Evolutionary conservation across 1,140 invertebrate genomes (phyloP).

Genomic region (Drosophila repleta): DNA sequence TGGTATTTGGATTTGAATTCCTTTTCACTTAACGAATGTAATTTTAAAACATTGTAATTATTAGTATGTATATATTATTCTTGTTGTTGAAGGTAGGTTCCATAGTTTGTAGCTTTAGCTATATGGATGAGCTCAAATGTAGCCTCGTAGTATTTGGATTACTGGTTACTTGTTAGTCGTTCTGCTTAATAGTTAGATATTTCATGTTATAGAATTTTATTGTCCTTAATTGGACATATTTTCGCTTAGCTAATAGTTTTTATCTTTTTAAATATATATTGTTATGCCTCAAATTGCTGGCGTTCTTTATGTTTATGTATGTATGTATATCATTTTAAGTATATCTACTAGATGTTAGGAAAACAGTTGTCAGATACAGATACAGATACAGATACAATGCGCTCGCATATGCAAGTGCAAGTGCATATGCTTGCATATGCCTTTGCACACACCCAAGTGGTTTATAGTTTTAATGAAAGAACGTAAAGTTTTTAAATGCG

Average conservation of each 20-base stretch:
- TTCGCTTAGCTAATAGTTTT: conserved; percentile 70
- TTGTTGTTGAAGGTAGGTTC: conserved; percentile 37
- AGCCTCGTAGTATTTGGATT: conserved; percentile 37
- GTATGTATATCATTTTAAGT: conserved; percentile 20
- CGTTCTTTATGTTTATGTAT: conserved; percentile 19
- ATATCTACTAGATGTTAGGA: conserved; percentile 69
- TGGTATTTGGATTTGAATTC: conserved; percentile 28
- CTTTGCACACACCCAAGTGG: conserved; percentile 64
- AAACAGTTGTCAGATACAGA: conserved; percentile 55
- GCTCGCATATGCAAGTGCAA: conserved; percentile 2
- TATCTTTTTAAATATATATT: conserved; percentile 30
- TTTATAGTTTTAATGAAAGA: conserved; percentile 49
- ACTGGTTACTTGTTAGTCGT: conserved; percentile 35
- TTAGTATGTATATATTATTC: conserved; percentile 25
- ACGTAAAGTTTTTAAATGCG: conserved; percentile 73
- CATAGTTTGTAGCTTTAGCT: conserved; percentile 40
- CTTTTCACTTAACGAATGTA: conserved; percentile 60
- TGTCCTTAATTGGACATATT: conserved; percentile 79
- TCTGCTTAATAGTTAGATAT: conserved; percentile 50
- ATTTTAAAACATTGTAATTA: conserved; percentile 68
- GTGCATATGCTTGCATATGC: conserved; percentile 11
- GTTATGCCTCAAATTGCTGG: conserved; percentile 44
- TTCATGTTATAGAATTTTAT: conserved; percentile 70
- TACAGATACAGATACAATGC: conserved; percentile 20
- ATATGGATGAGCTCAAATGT: conserved; percentile 48